Evolutionary conservation across 2,888 invertebrate genomes (phyloP).

Genomic region (Polymixis flavicincta): DNA sequence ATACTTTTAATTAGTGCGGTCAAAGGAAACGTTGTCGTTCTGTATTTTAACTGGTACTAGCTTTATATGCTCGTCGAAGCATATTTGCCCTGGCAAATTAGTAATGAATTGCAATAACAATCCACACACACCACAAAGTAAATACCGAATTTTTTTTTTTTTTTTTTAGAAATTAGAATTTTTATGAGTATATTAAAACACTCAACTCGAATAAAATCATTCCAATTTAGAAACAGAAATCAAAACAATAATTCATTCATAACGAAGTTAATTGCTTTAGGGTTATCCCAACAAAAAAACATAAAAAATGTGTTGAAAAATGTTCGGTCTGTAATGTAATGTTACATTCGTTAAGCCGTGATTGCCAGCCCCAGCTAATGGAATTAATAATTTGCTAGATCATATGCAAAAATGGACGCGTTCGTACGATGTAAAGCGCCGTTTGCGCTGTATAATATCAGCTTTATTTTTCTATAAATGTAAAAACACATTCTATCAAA

Average conservation of each 20-base stretch:
- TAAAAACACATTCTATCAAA: neutral
- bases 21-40: constrained; percentile 14
- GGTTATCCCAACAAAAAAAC: constrained; percentile 30
- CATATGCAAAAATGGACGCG: constrained; percentile 66
- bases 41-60: constrained; percentile 7
- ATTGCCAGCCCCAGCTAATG: constrained; percentile 65
- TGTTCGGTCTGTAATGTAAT: constrained; percentile 42
- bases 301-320: constrained; percentile 39
- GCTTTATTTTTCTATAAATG: neutral
- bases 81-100: neutral
- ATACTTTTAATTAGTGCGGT: constrained; percentile 60
- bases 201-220: constrained; percentile 4
- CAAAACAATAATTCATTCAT: constrained; percentile 48
- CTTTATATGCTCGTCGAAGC: neutral
- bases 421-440: neutral
- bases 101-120: neutral
- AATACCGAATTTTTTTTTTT: too few species aligned
- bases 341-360: constrained; percentile 65
- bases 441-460: neutral
- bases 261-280: constrained; percentile 55
- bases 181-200: neutral
- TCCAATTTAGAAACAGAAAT: constrained; percentile 35
- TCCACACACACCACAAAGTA: neutral
- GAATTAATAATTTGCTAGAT: constrained; percentile 72
- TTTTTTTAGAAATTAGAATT: too few species aligned